These are phyloP conservation scores for Agriotes lineatus DNA, from an alignment of 2,888 invertebrate species.

Conservation along the genomic window DNA sequence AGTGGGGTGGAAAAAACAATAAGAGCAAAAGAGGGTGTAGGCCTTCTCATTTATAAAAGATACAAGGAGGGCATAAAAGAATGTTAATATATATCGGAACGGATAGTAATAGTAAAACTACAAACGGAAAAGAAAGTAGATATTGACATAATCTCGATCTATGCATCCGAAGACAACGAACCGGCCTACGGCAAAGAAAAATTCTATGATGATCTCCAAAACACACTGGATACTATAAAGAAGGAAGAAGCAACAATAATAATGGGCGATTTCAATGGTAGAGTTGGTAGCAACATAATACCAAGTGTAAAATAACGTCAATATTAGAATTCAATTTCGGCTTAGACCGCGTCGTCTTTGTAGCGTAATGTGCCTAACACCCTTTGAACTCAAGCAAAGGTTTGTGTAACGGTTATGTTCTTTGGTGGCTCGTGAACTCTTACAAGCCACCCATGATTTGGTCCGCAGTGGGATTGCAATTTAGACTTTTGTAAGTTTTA, in stretches of 20 bases:
- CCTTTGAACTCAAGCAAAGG: no score
- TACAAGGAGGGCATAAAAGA: neutral
- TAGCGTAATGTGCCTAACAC: no score
- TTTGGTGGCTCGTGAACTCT: no score
- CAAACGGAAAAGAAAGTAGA: neutral
- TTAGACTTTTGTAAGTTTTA: no score
- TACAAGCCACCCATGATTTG: no score
- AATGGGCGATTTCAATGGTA: no score
- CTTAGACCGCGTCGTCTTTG: no score
- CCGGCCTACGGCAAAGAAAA: neutral
- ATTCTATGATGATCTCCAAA: neutral
- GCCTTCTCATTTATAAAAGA: conserved; percentile 1
- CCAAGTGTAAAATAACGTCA: neutral
- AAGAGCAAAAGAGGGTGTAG: neutral
- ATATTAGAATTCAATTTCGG: no score
- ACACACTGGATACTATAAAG: neutral
- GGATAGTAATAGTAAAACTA: neutral
- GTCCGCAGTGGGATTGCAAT: no score
- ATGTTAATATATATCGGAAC: neutral
- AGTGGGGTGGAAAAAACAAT: neutral
- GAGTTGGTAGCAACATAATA: neutral
- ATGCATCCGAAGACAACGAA: neutral
- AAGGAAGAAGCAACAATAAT: neutral
- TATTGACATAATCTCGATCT: neutral
- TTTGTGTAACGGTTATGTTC: no score